Base-by-base conservation (phyloP, 2,113 vertebrate species). In the Corythornis madagascariensis region DNA sequence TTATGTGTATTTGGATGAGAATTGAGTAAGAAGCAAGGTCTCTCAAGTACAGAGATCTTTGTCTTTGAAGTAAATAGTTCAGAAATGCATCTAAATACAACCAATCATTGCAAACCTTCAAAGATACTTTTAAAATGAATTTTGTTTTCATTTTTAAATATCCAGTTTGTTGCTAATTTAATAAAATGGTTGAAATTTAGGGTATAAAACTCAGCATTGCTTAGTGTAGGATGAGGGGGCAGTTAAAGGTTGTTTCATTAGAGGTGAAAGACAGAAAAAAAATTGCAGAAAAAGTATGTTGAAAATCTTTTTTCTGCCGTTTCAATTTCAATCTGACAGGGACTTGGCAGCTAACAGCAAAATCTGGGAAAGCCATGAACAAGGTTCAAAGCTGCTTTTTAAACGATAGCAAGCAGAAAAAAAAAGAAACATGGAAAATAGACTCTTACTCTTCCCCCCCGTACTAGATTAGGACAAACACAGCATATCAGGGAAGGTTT, bases 221-320 rank as follows among this genome's bases (percentile, higher is more conserved):
- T 80, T 97, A 93, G 92, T 92, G 63, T 95, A 93, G 95, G 97
- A 95, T 94, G 79, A 97, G 88, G 50, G 79, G 86, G 57, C 91
- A 86, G 90, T 92, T 94, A 95, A 90, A 96, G 95, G 93, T 97
- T 94, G 95, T 97, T 97, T 97, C 83, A 97, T 83, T 90, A 97
- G 93, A 96, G 94, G 89, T 97, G 81, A 97, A 97, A 94, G 96
- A 96, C 89, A 95, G 95, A 96, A 97, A 97, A 97, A 97, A 95
- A 96, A 96, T 77, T 92, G 79, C 82, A 90, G 80, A 91, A 95
- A 96, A 89, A 91, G 92, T 96, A 95, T 96, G 94, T 81, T 93
- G 91, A 96, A 96, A 97, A 92, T 92, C 83, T 96, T 97, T 95
- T 95, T 91, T 96, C 83, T 88, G 85, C 89, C 90, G 66, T 97